Conservation (phyloP, 1,140 invertebrate genomes). For the Bombus superbus region DNA sequence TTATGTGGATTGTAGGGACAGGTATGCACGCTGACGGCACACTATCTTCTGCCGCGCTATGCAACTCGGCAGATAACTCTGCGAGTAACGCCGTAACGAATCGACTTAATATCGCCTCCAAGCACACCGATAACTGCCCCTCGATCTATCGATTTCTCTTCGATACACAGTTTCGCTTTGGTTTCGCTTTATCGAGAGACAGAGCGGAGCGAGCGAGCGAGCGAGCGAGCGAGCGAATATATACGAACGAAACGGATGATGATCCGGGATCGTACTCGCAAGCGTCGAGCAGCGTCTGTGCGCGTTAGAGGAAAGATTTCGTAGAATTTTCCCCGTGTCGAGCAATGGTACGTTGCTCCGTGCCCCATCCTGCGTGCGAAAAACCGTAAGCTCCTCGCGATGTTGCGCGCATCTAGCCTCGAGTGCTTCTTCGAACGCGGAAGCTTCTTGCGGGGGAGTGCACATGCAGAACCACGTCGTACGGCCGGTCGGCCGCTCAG, state of each 20-base stretch:
- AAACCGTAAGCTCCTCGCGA: constrained; percentile 24
- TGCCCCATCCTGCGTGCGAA: constrained; percentile 4
- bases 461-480: constrained; percentile 46
- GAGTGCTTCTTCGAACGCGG: constrained; percentile 53
- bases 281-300: background rate
- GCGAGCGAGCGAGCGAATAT: background rate
- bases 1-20: constrained; percentile 54
- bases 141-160: constrained; percentile 36
- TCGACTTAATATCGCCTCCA: constrained; percentile 34
- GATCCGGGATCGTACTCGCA: background rate
- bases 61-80: constrained; percentile 28
- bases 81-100: constrained; percentile 39
- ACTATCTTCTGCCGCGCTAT: constrained; percentile 12
- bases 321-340: constrained; percentile 8
- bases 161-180: background rate
- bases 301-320: background rate
- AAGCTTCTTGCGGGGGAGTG: constrained; percentile 60
- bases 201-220: background rate
- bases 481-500: constrained; percentile 33
- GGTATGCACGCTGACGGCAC: constrained; percentile 34
- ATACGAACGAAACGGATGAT: background rate
- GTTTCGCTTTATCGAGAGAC: constrained; percentile 12
- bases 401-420: constrained; percentile 36
- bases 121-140: constrained; percentile 22
- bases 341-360: background rate